A percentile compares a stretch with the other conserved stretches of the same genome.
phyloP scores from a whole-genome alignment of 2,113 vertebrate genomes.

The Megaceryle maxima region DNA sequence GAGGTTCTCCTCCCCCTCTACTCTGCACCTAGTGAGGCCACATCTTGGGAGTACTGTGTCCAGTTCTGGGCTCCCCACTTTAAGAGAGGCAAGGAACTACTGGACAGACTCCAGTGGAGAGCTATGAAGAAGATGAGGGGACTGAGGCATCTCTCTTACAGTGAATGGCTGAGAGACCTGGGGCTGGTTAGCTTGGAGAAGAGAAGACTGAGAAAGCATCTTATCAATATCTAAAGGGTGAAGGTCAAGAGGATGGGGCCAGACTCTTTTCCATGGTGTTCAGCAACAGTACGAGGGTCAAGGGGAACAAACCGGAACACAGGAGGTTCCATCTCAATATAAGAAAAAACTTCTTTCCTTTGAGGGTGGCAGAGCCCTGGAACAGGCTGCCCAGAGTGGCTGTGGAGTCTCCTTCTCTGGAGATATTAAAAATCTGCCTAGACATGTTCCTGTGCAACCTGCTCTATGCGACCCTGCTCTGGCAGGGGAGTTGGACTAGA shows the following conservation, averaged over 20 bases:
- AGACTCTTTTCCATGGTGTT: neutral
- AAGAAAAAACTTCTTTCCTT: neutral
- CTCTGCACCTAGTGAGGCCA: neutral
- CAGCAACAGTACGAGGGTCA: neutral
- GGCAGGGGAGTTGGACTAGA: neutral
- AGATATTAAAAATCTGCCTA: neutral
- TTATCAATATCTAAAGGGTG: neutral
- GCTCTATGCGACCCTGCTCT: neutral
- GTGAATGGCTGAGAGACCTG: neutral
- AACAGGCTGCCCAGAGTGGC: neutral
- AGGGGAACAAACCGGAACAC: too few relatives aligned
- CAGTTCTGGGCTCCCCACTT: neutral
- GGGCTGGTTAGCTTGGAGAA: neutral
- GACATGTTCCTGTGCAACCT: neutral
- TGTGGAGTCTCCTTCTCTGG: neutral
- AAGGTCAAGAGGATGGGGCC: neutral
- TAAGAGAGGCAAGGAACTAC: neutral
- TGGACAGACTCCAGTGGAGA: neutral
- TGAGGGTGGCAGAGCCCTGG: neutral
- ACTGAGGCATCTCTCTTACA: neutral
- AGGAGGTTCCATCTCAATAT: neutral
- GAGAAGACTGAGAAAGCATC: neutral
- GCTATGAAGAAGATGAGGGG: neutral
- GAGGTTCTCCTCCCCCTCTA: neutral
- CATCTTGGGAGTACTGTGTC: neutral